Evolutionary conservation across 92 coral and sea anemone species (phyloP), one percentile per base, ranked within the genome.

Genomic region (Plumapathes pennacea): DNA sequence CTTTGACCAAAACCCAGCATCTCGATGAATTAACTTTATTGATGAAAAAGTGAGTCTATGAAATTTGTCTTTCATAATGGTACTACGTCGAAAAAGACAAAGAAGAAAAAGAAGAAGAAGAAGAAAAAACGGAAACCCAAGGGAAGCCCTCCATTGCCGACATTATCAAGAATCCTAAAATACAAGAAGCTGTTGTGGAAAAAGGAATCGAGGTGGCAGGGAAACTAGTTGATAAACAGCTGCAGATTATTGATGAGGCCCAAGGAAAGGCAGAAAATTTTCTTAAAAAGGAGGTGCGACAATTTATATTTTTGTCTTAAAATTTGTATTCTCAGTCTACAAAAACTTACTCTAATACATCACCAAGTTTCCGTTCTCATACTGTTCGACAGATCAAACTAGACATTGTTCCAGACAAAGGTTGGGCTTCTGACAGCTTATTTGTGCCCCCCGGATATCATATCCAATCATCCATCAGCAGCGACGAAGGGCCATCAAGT

Each of bases 161-260:
- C 10, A 13, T 70, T 9, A 25, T 53, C 40, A 62, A 38, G 32
- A 60, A 60, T 46, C 49, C 29, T 25, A 58, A 60, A 28, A 60
- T 71, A n/a, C 78, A 71, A 38, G 61, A 37, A 20, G 78, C 78
- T n/a, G 78, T 71, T 18, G 37, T 71, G 3, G 69, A 71, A 9
- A 71, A 71, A 49, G 78, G 61, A 10, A 42, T 69, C 32, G 76
- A 71, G 40, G 69, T 71, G 32, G 69, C 61, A 0, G 69, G 61
- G 6, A 71, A 71, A 71, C 25, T 59, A 44, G 50, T 71, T 11
- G 69, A 71, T 51, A 71, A 69, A 21, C 67, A 69, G 37, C 39
- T 69, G 28, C 10, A 69, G 20, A 69, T 29, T 24, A 50, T 55
- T 5, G 69, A 71, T 15, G 52, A 71, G 39, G 67, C 64, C 11